Conservation (phyloP, 2,113 vertebrate genomes). For the Heterotilapia buettikoferi region DNA sequence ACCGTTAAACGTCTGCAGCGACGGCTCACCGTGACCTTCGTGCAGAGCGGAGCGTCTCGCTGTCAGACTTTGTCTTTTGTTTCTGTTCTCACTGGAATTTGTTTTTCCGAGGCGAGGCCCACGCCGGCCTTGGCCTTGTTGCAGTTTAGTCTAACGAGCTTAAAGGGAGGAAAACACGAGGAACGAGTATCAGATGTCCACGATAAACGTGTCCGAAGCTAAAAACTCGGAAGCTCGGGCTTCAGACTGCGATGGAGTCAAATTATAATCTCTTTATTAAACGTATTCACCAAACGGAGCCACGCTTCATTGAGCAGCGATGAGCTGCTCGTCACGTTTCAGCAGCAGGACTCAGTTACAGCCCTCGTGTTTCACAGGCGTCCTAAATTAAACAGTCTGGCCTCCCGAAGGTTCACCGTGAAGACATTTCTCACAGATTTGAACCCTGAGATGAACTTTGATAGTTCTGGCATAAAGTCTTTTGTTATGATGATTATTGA, state of each 20-base stretch:
- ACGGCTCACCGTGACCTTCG: neutral
- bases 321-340: neutral
- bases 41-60: neutral
- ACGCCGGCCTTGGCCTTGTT: neutral
- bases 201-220: neutral
- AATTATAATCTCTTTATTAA: neutral
- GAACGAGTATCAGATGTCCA: neutral
- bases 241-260: neutral
- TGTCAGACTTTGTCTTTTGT: neutral
- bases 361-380: neutral
- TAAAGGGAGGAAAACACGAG: neutral
- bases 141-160: neutral
- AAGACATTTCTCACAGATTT: neutral
- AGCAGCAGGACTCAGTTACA: neutral
- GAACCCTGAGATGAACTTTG: neutral
- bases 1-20: neutral
- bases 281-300: neutral
- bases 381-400: neutral
- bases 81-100: neutral
- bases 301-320: neutral
- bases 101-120: neutral
- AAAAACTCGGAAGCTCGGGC: accelerated
- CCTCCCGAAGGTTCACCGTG: neutral
- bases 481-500: neutral
- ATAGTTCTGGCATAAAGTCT: neutral